Base-by-base conservation (phyloP, 2,113 vertebrate genomes). In the Gobio gobio region DNA sequence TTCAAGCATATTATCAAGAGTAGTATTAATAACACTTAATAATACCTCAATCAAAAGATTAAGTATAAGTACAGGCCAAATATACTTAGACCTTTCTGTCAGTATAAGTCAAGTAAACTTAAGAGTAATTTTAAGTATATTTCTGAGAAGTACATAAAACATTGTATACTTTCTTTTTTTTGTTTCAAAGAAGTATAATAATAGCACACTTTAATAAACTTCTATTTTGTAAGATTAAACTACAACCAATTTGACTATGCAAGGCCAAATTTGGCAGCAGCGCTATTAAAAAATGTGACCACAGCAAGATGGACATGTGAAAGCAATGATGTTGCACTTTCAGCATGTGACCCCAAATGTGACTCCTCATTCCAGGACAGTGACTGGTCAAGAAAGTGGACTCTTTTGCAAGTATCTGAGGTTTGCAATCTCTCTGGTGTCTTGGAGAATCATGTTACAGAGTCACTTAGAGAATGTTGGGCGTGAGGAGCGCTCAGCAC, bases 391-490 rank as follows among this genome's bases (percentile, higher is more conserved):
- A 59, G 74, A 85, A 43, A 63, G 24, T 29, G 29, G 14, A 66
- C 16, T 74, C 36, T 22, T 86, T 9, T 47, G 4, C 20, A 22
- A 29, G 58, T 29, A 36, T 49, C n/a, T 56, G 78, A 68, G 78
- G 36, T 26, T 68, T 33, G 74, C 51, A 22, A 70, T 40, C 79
- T 82, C 43, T 64, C 78, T 78, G 54, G 20, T 79, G 70, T 75
- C 74, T 51, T 49, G 54, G 80, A 70, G 64, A 87, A 86, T 92
- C 81, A 6, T 36, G 79, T 93, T 91, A 87, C 90, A 58, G 49
- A 91, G 86, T 68, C 87, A 83, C 89, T 90, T 86, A 0, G 61
- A 85, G 92, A 92, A 94, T 94, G 88, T 87, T 72, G 89, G 89
- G 88, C 87, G 68, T 91, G 90, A 68, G 70, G 76, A 36, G 75